Evolutionary conservation across 2,797 vertebrate genomes (phyloP), one percentile per base, ranked within the genome.

Genomic region (Coregonus suidteri): DNA sequence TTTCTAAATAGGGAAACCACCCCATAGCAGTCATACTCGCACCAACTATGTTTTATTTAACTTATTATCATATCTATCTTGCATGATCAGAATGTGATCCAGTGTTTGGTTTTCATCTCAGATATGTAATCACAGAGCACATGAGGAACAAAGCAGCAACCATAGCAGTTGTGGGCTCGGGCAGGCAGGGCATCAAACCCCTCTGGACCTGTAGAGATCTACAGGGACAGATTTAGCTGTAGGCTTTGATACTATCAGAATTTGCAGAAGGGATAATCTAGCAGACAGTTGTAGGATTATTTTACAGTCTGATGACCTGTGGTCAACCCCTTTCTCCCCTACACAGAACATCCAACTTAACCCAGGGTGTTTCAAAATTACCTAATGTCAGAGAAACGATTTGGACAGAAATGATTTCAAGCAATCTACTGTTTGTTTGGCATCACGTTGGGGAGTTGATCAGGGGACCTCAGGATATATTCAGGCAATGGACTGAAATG

Each of bases 181-280:
- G 41, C 41, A 25, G 15, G 37, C 56, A 25, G 15, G 13, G 6
- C 9, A 25, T 34, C 54, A 30, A 56, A 13, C 9, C 51, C 62
- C 3, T 73, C 31, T 37, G 16, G 71, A 73, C 52, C 78, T 34
- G 47, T 41, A 56, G 59, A 25, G 68, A 72, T 71, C 31, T 20
- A 74, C 71, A 37, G 76, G 52, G 80, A 77, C 73, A 73, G 54
- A 79, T 59, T 68, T 81, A 70, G 14, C 14, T 3, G 15, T 31
- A n/a, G 65, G 52, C 75, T 47, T 34, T 68, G 16, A 73, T 52
- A 77, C 59, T 54, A 71, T 71, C 66, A 3, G 54, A 75, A 37
- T 18, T 14, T 4, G n/a, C 16, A 37, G 15, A 14, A 16, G 20
- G 9, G 66, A 18, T 66, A 62, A 13, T 65, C n/a, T 74, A 64